Evolutionary conservation across 2,113 vertebrate genomes (phyloP).

Genomic region (Regulus satrapa): DNA sequence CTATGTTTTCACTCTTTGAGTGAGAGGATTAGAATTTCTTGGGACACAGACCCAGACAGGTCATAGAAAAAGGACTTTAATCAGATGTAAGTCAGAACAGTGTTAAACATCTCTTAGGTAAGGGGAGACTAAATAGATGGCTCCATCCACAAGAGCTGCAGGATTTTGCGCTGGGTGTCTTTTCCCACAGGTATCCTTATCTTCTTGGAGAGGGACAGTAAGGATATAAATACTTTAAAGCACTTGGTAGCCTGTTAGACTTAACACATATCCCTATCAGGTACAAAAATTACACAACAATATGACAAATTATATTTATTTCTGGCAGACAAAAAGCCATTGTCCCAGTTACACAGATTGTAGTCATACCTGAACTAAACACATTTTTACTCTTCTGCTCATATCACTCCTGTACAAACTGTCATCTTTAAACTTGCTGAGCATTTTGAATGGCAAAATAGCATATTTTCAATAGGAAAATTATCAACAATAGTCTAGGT

Average conservation of each 20-base stretch:
- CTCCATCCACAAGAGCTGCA: neutral
- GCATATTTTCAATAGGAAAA: slow-evolving; percentile 68
- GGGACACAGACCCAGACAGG: neutral
- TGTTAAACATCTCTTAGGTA: neutral
- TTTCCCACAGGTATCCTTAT: neutral
- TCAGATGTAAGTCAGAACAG: neutral
- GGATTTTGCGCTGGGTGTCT: neutral
- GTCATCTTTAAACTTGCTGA: neutral
- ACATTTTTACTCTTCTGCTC: neutral
- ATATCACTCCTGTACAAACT: neutral
- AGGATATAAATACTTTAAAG: neutral
- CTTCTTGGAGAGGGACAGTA: neutral
- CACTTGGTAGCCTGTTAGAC: neutral
- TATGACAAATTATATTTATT: neutral
- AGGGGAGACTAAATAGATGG: neutral
- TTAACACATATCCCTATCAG: neutral
- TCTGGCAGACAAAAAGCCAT: neutral
- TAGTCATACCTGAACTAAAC: neutral
- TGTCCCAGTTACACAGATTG: neutral
- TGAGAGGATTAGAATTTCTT: neutral
- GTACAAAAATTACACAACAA: neutral
- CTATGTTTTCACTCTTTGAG: neutral
- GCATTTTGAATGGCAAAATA: slow-evolving; percentile 73
- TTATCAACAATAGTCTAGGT: neutral
- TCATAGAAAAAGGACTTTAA: neutral